phyloP scores from a whole-genome alignment of 2,888 invertebrate genomes.

The Hypomecis atomaria region DNA sequence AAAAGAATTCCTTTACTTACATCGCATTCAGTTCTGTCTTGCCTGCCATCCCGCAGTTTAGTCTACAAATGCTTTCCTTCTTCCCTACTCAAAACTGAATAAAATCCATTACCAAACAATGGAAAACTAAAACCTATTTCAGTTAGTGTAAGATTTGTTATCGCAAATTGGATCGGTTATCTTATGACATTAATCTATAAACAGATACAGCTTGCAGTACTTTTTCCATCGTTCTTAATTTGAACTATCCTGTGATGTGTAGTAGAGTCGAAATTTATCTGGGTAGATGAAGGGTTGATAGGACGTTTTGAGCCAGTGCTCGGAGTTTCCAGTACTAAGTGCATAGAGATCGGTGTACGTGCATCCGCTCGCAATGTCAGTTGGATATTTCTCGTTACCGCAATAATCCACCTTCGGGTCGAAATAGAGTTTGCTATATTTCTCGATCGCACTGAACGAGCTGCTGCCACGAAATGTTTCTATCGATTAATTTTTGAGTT shows the following conservation, averaged over 20 bases:
- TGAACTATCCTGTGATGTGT: conserved; percentile 40
- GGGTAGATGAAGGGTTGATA: conserved; percentile 39
- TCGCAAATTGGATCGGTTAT: conserved; percentile 35
- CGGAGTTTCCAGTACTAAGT: conserved; percentile 68
- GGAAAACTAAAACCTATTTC: conserved; percentile 40
- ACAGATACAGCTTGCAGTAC: conserved; percentile 44
- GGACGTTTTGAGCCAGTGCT: conserved; percentile 44
- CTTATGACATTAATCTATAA: conserved; percentile 51
- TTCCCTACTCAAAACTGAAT: conserved; percentile 35
- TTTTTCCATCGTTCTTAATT: conserved; percentile 33
- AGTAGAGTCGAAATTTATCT: conserved; percentile 43
- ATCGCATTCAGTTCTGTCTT: conserved; percentile 66
- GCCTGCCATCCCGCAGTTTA: conserved; percentile 69
- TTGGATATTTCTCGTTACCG: conserved; percentile 81
- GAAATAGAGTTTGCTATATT: conserved; percentile 70
- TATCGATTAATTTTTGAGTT: conserved; percentile 34
- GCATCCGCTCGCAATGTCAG: conserved; percentile 78
- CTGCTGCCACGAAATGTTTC: conserved; percentile 34
- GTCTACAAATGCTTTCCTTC: conserved; percentile 66
- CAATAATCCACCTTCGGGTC: conserved; percentile 76
- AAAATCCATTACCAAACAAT: conserved; percentile 29
- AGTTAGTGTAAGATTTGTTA: conserved; percentile 40
- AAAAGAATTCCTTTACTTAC: conserved; percentile 74
- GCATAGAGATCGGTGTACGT: conserved; percentile 79
- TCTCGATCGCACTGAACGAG: conserved; percentile 63